Conservation (phyloP, 2,797 vertebrate species). For the Alectoris magna region DNA sequence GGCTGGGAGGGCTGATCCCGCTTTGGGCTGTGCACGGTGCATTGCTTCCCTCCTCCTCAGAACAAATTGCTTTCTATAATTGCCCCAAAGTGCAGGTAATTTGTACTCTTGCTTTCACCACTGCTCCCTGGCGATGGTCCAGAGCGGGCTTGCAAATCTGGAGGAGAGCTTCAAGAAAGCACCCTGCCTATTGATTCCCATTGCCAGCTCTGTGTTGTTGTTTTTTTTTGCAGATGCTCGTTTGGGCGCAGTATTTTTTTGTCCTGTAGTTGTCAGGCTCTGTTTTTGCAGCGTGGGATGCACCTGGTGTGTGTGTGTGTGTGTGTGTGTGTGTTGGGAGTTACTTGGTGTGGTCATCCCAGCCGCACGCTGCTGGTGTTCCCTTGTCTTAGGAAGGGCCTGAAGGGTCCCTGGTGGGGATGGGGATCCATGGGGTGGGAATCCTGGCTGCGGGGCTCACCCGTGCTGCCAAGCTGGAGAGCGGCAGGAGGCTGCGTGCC, state of each 20-base stretch:
- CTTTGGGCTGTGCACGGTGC: neutral
- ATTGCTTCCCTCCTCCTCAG: neutral
- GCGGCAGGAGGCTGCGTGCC: slow-evolving; percentile 26
- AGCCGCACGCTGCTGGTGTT: neutral
- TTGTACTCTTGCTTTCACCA: slow-evolving; percentile 31
- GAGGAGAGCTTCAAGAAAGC: neutral
- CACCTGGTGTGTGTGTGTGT: neutral
- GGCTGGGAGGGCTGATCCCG: neutral
- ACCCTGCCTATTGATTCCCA: neutral
- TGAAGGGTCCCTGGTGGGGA: neutral
- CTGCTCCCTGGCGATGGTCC: slow-evolving; percentile 22
- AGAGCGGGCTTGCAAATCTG: neutral
- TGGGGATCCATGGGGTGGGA: neutral
- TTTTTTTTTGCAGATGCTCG: neutral
- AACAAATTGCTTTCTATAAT: slow-evolving; percentile 55
- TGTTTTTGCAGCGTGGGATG: rapidly evolving
- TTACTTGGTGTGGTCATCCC: rapidly evolving
- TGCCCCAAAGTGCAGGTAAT: slow-evolving; percentile 54
- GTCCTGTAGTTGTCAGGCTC: neutral
- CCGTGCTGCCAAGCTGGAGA: neutral
- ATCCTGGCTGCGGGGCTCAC: neutral
- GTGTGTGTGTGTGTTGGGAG: rapidly evolving
- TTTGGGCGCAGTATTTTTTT: neutral
- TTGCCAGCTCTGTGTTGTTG: neutral
- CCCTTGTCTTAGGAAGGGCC: rapidly evolving